Conservation (phyloP, 2,888 invertebrate genomes). For the Hololepta plana region DNA sequence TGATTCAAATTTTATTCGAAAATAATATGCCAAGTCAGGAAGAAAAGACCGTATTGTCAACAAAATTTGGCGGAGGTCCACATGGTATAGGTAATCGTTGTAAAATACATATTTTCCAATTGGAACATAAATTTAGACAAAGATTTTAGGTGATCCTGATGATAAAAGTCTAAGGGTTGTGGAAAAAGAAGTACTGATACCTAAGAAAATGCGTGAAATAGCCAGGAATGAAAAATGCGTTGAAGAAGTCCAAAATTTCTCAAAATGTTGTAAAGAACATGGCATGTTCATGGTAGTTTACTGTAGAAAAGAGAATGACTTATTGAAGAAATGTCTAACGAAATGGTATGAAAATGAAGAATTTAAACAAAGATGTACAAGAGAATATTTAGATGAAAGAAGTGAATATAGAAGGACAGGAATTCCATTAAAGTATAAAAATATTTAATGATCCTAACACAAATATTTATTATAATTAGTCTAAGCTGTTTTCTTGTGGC, state of each 20-base stretch:
- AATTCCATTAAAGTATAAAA: constrained; percentile 34
- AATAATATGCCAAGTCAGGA: neutral
- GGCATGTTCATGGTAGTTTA: constrained; percentile 50
- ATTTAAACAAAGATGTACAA: constrained; percentile 53
- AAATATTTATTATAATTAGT: constrained; percentile 1
- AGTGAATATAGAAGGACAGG: constrained; percentile 71
- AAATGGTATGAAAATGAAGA: constrained; percentile 62
- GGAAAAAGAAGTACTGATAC: constrained; percentile 74
- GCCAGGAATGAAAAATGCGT: constrained; percentile 64
- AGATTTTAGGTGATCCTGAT: constrained; percentile 59
- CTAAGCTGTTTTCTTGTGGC: constrained; percentile 3
- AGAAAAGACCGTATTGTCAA: constrained; percentile 4
- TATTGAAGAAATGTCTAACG: constrained; percentile 49
- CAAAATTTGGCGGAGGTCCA: constrained; percentile 7
- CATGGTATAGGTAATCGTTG: constrained; percentile 7
- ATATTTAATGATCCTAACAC: constrained; percentile 4
- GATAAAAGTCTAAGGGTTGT: constrained; percentile 71
- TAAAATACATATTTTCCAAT: neutral
- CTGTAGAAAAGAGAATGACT: constrained; percentile 54
- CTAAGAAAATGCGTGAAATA: constrained; percentile 72
- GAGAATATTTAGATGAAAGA: constrained; percentile 66
- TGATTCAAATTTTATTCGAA: neutral
- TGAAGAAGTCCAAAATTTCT: constrained; percentile 50
- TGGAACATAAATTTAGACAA: constrained; percentile 3
- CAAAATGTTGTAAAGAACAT: constrained; percentile 50